A percentile compares a stretch with the other conserved stretches of the same genome.
Evolutionary conservation across 2,888 invertebrate genomes (phyloP).

Genomic region (Metallyticus violacea): DNA sequence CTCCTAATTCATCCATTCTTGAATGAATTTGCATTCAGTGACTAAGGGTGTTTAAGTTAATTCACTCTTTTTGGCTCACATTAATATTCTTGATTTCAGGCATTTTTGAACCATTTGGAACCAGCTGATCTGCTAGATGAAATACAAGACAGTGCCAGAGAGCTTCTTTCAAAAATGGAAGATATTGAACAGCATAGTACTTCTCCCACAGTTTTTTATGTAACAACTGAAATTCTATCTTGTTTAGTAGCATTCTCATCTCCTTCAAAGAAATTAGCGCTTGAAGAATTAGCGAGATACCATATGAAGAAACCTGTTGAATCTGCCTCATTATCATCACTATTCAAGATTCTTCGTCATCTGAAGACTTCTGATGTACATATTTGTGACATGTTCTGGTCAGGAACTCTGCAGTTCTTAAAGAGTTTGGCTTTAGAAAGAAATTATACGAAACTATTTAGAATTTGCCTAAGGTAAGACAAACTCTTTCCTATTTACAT

Average conservation of each 20-base stretch:
- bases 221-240: constrained; percentile 46
- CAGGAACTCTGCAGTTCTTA: constrained; percentile 44
- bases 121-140: constrained; percentile 49
- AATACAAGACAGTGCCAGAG: constrained; percentile 46
- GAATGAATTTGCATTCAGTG: no score
- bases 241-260: constrained; percentile 49
- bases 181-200: constrained; percentile 34
- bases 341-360: constrained; percentile 49
- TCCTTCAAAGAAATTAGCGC: constrained; percentile 47
- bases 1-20: no score
- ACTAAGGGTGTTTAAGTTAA: no score
- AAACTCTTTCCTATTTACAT: background rate
- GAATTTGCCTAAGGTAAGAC: constrained; percentile 46
- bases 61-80: no score
- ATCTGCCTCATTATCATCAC: constrained; percentile 42
- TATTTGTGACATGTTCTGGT: constrained; percentile 52
- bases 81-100: constrained; percentile 39
- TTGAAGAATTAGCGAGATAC: constrained; percentile 44
- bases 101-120: constrained; percentile 52
- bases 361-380: constrained; percentile 50
- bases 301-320: constrained; percentile 33
- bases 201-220: constrained; percentile 34
- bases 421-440: constrained; percentile 38
- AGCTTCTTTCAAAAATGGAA: constrained; percentile 43
- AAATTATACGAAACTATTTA: constrained; percentile 42